Conservation (phyloP, 1,140 invertebrate genomes). For the Achroia grisella region DNA sequence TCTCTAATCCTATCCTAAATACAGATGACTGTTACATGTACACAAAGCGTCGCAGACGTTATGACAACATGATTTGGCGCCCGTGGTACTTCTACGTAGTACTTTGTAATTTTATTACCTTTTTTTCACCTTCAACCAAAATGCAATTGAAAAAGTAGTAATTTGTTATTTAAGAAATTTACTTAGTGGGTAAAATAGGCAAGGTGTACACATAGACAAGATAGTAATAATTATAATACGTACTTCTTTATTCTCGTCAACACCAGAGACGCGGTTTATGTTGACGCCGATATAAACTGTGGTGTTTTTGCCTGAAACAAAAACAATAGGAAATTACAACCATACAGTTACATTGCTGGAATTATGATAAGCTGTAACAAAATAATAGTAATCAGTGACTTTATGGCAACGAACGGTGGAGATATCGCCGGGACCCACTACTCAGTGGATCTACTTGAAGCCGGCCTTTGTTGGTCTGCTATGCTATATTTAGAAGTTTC, state of each 20-base stretch:
- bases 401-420: conserved; percentile 22
- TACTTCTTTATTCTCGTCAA: conserved; percentile 78
- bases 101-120: too few species aligned
- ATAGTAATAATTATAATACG: too few species aligned
- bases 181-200: too few species aligned
- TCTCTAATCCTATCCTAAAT: too few species aligned
- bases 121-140: too few species aligned
- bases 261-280: conserved; percentile 75
- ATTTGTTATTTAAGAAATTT: too few species aligned
- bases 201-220: too few species aligned
- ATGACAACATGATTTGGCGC: too few species aligned
- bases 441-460: neutral
- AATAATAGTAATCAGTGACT: conserved; percentile 29
- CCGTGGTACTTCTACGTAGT: too few species aligned
- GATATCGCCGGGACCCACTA: conserved; percentile 36
- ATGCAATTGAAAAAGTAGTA: too few species aligned
- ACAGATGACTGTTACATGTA: too few species aligned
- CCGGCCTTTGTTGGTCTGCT: neutral
- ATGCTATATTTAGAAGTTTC: conserved; percentile 1
- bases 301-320: conserved; percentile 72
- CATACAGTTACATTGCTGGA: conserved; percentile 18
- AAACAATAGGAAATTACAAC: conserved; percentile 1
- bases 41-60: too few species aligned
- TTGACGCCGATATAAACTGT: conserved; percentile 75
- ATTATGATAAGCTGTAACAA: conserved; percentile 38